Evolutionary conservation across 2,113 vertebrate genomes (phyloP), one percentile per base, ranked within the genome.

Genomic region (Vireo altiloquus): DNA sequence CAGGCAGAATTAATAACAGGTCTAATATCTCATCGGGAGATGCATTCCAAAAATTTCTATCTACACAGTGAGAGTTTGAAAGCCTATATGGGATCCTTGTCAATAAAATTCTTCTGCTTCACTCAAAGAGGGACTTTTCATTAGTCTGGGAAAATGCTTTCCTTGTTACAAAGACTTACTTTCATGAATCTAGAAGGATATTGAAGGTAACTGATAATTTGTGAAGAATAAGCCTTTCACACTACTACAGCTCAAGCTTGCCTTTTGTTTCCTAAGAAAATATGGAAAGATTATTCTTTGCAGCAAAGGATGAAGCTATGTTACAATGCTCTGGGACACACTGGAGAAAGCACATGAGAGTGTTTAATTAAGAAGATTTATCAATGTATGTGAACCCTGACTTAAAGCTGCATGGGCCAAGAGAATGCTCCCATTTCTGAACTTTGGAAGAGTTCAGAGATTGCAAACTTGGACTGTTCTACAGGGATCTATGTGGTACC

Each of bases 21-120:
- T 68, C 64, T 90, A 40, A 81, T 94, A 89, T 86, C 88, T 96
- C 85, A 81, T 96, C 31, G 20, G 90, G 72, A 78, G 72, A 94
- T 63, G 76, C 95, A 96, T 97, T 96, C 94, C 96, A 95, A 92
- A 95, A 93, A 95, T 96, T 86, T 93, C 75, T 63, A 50, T 83
- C 85, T 87, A 31, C 85, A 90, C 60, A 90, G 63, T 24, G 28
- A 79, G 25, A 46, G n/a, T 82, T 69, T 84, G 77, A 91, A 91
- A 89, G 31, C 33, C 57, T 69, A 6, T n/a, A 23, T 59, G 31
- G 63, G 50, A 61, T 59, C 33, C 63, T 75, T 66, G 80, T 93
- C 85, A 90, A 93, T 88, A 83, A 86, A 78, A 81, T 92, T 69
- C 37, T 85, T 90, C 50, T 60, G 23, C 63, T 80, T 86, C 61